A percentile compares a stretch with the other conserved stretches of the same genome.
phyloP scores from a whole-genome alignment of 1,140 invertebrate genomes.

The Homalodisca vitripennis region DNA sequence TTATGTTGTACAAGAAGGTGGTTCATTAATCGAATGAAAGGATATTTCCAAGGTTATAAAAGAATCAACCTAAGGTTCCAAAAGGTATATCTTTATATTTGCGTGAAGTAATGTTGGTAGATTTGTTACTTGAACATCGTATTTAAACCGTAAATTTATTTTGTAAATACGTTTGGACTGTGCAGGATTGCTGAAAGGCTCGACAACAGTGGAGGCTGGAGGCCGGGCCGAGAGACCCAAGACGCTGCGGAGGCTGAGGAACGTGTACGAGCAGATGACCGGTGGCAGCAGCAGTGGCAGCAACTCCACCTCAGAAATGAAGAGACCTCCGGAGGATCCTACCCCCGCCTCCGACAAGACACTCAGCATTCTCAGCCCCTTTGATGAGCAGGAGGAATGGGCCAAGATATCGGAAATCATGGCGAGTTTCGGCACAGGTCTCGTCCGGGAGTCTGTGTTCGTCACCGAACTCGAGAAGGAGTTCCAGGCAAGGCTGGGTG shows the following conservation, averaged over 20 bases:
- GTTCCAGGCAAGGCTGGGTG: slow-evolving; percentile 68
- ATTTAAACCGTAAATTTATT: too few species aligned
- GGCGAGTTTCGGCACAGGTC: slow-evolving; percentile 82
- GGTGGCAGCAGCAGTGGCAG: slow-evolving; percentile 38
- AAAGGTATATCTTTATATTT: too few species aligned
- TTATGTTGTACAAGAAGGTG: too few species aligned
- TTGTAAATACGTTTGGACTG: too few species aligned
- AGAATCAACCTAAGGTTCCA: too few species aligned
- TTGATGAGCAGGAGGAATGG: slow-evolving; percentile 93
- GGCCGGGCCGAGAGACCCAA: slow-evolving; percentile 64
- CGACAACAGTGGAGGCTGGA: slow-evolving; percentile 19
- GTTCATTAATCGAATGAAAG: too few species aligned
- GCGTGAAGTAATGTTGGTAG: too few species aligned
- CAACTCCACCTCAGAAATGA: slow-evolving; percentile 40
- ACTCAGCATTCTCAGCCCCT: slow-evolving; percentile 74
- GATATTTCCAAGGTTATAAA: too few species aligned
- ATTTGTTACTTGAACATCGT: too few species aligned
- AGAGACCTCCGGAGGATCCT: slow-evolving; percentile 36
- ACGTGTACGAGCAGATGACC: slow-evolving; percentile 50
- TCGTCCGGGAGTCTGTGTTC: slow-evolving; percentile 78
- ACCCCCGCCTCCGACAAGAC: slow-evolving; percentile 50
- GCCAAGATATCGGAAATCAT: slow-evolving; percentile 94
- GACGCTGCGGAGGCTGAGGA: slow-evolving; percentile 64
- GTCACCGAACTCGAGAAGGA: slow-evolving; percentile 80
- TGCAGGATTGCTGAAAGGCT: slow-evolving; percentile 42